Base-by-base conservation (phyloP, 92 coral and sea anemone species). In the Isaurus tuberculatus region DNA sequence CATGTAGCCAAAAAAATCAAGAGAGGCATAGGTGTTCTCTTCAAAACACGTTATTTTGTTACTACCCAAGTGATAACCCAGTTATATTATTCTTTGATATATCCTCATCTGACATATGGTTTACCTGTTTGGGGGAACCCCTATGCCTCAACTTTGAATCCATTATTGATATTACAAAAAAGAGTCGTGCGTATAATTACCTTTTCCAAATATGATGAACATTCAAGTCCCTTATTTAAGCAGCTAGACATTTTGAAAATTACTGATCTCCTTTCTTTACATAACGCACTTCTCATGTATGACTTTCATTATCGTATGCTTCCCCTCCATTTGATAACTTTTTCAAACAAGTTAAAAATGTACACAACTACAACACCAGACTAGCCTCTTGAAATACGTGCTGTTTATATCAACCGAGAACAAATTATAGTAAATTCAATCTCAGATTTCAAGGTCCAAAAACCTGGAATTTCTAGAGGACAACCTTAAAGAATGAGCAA, bases 1-100 rank as follows among this genome's bases (percentile, higher is more conserved):
- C 71, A 65, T 65, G 71, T 65, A 29, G 71, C 71, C 43, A 65
- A 65, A 14, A 65, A 65, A 65, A 65, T 65, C 71, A 65, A 65
- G n/a, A 65, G 71, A 30, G 43, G 71, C 43, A 65, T 29, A 65
- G 71, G 71, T 65, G 71, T 65, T 65, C 71, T 65, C 71, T 65
- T 37, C 27, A 65, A 29, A 65, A 30, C 29, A 65, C 43, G 43
- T 30, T 2, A 65, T 65, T 65, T 65, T 65, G 71, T 65, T 65
- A 65, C 71, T 14, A 29, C 71, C 71, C 43, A 30, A 30, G 71
- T 65, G 42, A 14, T 65, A 65, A 65, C 10, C 43, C 71, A 65
- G 71, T 30, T 65, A 30, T 65, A 65, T 65, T 64, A 64, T 23
- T 64, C 33, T 64, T 13, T 64, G 32, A 64, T 64, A 64, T 64